Base-by-base conservation (phyloP, 2,888 invertebrate species). In the Andrena hattorfiana region DNA sequence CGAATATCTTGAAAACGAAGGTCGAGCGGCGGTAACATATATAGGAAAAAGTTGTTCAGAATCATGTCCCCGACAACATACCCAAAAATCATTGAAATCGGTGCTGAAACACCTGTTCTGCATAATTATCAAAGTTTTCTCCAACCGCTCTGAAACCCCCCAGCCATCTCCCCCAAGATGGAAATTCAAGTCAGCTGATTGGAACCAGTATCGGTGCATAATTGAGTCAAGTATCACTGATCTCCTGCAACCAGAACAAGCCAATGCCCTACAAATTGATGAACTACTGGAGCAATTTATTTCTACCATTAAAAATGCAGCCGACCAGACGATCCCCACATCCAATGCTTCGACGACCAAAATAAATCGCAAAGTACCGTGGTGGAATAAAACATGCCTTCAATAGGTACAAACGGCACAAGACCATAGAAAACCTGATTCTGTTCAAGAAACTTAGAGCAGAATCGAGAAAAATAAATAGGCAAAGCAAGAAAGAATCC, bases 351-450 rank as follows among this genome's bases (percentile, higher is more conserved):
- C 67, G 49, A 2, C 16, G 7, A 3, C 5, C 1, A 23, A 56
- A 30, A 64, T 20, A 23, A 49, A n/a, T n/a, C 23, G 28, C 26
- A 26, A 13, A 1, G 51, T 60, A 6, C 84, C 83, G 7, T 89
- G 89, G 87, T 87, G 86, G 87, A 87, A 85, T 56, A 5, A 77
- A 1, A 30, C 72, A 73, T 5, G 81, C 85, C 1, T 73, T 82
- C 3, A 83, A 84, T 35, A 77, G 23, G 35, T 86, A 63, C 16
- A 85, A 85, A 74, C 77, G 54, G 75, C 64, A 85, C 16, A 78
- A 70, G 4, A 79, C 76, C 0, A 7, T 6, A 1, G 74, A 63
- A 51, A 85, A 83, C 28, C 75, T 77, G 75, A 83, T 83, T 7
- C 30, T 69, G 30, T 86, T 72, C 23, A 80, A 81, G 68, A 68